Base-by-base conservation (phyloP, 2,113 vertebrate genomes). In the Cariama cristata region DNA sequence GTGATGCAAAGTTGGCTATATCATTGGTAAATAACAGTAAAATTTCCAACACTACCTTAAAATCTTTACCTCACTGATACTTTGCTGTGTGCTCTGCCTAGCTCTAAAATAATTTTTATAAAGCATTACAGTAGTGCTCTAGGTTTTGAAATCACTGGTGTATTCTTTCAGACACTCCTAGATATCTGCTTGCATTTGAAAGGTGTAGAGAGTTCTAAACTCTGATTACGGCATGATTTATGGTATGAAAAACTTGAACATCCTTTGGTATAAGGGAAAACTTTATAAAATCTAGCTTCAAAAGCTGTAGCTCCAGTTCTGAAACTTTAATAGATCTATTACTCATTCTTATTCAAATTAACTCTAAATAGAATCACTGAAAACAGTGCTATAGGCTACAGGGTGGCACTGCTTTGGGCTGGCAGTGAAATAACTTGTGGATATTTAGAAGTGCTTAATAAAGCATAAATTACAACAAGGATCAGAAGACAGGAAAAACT, bases 381-480 rank as follows among this genome's bases (percentile, higher is more conserved):
- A 97, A 97, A 83, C 82, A 89, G 62, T 93, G 85, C 79, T 56
- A 55, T 67, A 76, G 88, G 88, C 80, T 91, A 84, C 28, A 44
- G 69, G 35, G n/a, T 85, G 52, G 87, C 96, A 94, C 64, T 95
- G 86, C 96, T 97, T 97, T 91, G 95, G 66, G 85, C 33, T 95
- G 94, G 66, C 90, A 94, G 79, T 84, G 69, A 93, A 97, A 94
- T 97, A 97, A 96, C 75, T 96, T 94, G 91, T 94, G 92, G 96
- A 68, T 95, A 89, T 93, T 97, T 91, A 93, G 85, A 97, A 97
- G 79, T 81, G 71, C 90, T 96, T 96, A 95, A 91, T 92, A 97
- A 97, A 96, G 91, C 92, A 89, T 96, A 97, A 97, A 97, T 97
- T 97, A 93, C 87, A 92, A n/a, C 59, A 93, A 88, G 77, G 35